Percentiles rank a stretch among this genome's conserved stretches.
Evolutionary conservation across 2,113 vertebrate genomes (phyloP).

Genomic region (Chloropsis hardwickii): DNA sequence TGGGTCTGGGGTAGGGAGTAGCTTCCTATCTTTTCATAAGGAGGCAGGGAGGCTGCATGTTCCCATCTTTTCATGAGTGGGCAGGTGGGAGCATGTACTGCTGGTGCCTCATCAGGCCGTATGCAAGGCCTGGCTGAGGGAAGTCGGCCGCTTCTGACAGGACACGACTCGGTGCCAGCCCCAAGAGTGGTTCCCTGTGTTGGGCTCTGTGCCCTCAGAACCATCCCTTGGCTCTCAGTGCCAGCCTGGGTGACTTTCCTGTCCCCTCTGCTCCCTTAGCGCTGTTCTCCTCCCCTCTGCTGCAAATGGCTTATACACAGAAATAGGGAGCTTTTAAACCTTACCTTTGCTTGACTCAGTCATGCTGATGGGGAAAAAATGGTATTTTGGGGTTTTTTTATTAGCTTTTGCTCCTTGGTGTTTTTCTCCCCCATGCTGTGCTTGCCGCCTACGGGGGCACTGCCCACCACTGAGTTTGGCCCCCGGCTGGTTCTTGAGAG

Average conservation of each 20-base stretch:
- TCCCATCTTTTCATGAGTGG: neutral
- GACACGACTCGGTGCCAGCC: fast-evolving
- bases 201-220: too few species aligned
- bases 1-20: too few species aligned
- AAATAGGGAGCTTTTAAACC: neutral
- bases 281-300: fast-evolving
- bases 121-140: neutral
- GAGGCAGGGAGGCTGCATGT: neutral
- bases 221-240: neutral
- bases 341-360: fast-evolving
- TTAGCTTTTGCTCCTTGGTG: neutral
- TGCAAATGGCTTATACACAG: neutral
- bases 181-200: neutral
- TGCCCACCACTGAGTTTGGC: neutral
- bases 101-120: neutral
- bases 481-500: fast-evolving
- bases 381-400: too few species aligned
- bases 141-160: fast-evolving
- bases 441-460: fast-evolving
- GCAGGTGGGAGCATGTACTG: too few species aligned
- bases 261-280: neutral
- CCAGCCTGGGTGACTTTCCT: fast-evolving
- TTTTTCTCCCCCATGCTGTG: fast-evolving
- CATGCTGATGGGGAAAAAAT: neutral
- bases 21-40: neutral